Conservation (phyloP, 2,797 vertebrate species). For the Sebastes diploproa region DNA sequence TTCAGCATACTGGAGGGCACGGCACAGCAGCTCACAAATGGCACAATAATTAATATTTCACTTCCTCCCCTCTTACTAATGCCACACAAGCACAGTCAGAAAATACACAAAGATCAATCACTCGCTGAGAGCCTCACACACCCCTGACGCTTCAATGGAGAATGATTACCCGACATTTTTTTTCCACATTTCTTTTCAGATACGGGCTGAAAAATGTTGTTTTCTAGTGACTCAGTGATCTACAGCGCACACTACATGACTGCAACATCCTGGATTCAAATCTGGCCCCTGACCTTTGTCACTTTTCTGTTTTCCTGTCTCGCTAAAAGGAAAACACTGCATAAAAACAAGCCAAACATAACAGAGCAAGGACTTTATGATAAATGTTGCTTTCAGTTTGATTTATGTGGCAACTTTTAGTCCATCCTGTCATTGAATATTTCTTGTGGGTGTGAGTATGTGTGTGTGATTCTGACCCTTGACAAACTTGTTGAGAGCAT, state of each 20-base stretch:
- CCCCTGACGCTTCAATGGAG: not conserved
- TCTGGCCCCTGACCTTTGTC: conserved; percentile 35
- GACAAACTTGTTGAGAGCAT: not conserved
- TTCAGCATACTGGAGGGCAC: conserved; percentile 24
- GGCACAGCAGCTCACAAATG: conserved; percentile 33
- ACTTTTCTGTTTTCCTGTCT: conserved; percentile 14
- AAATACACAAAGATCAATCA: conserved; percentile 41
- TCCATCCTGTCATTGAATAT: not conserved
- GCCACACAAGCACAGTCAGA: conserved; percentile 30
- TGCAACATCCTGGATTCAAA: conserved; percentile 40
- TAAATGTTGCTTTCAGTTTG: conserved; percentile 2
- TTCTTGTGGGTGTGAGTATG: not conserved
- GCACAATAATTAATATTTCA: conserved; percentile 58
- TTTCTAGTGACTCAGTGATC: not conserved
- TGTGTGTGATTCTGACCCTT: not conserved
- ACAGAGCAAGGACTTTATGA: not conserved
- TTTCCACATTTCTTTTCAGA: conserved; percentile 9
- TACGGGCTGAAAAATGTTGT: not conserved
- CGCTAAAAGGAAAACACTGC: not conserved
- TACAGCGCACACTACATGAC: not conserved
- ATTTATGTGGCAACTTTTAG: conserved; percentile 1
- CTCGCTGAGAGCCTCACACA: conserved; percentile 11
- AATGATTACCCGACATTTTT: conserved; percentile 3
- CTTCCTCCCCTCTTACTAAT: conserved; percentile 21
- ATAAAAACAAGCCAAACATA: conserved; percentile 2